Conservation (phyloP, 2,797 vertebrate species). For the Vireo griseus region DNA sequence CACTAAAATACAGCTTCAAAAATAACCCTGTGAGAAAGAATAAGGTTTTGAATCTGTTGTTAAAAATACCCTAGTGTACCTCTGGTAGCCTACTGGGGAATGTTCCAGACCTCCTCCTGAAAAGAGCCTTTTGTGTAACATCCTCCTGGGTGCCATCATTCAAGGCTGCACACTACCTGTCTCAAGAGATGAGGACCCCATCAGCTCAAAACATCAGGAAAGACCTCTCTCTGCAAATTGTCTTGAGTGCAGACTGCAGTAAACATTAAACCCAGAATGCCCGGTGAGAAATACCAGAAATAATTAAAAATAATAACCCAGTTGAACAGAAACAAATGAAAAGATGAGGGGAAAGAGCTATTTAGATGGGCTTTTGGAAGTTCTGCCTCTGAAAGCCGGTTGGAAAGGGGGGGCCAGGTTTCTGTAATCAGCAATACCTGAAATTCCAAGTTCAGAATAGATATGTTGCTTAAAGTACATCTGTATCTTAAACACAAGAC, state of each 20-base stretch:
- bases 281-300: background rate
- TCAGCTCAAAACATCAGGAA: background rate
- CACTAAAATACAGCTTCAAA: constrained; percentile 2
- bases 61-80: background rate
- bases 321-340: background rate
- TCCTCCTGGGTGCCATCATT: background rate
- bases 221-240: background rate
- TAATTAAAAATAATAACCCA: background rate
- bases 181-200: background rate
- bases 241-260: background rate
- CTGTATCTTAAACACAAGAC: background rate
- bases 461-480: background rate
- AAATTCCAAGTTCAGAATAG: background rate
- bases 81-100: background rate
- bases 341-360: background rate
- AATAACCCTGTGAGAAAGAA: background rate
- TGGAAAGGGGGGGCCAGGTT: background rate
- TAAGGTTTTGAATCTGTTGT: background rate
- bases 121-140: background rate
- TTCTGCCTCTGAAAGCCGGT: background rate
- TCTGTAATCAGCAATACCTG: background rate
- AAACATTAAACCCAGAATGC: background rate
- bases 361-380: background rate
- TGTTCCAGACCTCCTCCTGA: background rate
- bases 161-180: background rate